Conservation (phyloP, 2,888 invertebrate species). For the Anoplius nigerrimus region DNA sequence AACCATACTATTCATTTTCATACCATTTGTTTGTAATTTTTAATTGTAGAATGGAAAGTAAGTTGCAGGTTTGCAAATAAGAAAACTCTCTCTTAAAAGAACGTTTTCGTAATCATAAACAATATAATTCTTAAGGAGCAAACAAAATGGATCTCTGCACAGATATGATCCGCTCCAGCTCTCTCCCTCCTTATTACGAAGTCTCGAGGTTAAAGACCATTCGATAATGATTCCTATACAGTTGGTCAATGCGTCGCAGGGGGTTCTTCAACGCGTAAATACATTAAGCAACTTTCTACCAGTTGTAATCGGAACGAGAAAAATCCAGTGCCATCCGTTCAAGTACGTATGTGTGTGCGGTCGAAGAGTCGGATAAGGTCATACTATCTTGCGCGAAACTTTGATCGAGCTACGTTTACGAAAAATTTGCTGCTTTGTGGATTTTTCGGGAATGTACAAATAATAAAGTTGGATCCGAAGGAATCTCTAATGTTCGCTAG, state of each 20-base stretch:
- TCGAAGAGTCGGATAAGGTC: too few species aligned
- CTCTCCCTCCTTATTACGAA: conserved; percentile 34
- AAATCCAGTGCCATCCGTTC: background rate
- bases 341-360: too few species aligned
- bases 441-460: too few species aligned
- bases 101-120: conserved; percentile 20
- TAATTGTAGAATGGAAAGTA: too few species aligned
- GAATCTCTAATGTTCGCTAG: too few species aligned
- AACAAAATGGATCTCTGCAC: conserved; percentile 10
- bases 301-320: background rate
- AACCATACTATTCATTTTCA: too few species aligned
- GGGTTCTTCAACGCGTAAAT: conserved; percentile 38
- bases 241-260: conserved; percentile 37
- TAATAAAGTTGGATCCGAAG: too few species aligned
- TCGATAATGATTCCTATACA: conserved; percentile 44
- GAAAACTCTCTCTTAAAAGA: conserved; percentile 3
- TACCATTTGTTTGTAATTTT: too few species aligned
- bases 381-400: too few species aligned
- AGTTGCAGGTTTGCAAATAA: background rate
- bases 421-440: too few species aligned
- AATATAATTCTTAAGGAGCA: conserved; percentile 13
- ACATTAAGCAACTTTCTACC: conserved; percentile 28
- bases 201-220: conserved; percentile 56
- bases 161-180: background rate
- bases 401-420: too few species aligned